phyloP scores from a whole-genome alignment of 2,113 vertebrate species.

The zebrafish (Danio rerio) region GRCz12tu NC_133197.1:4035001-4035500 shows the following conservation, averaged over 20 bases:
- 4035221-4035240: not conserved
- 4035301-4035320: not conserved
- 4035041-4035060: constrained; percentile 30
- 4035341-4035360: constrained; percentile 26
- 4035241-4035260: not conserved
- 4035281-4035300: constrained; percentile 27
- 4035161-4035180: constrained; percentile 4
- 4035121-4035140: constrained; percentile 22
- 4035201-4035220: not conserved
- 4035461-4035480: constrained; percentile 38
- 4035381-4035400: constrained; percentile 35
- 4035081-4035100: not conserved
- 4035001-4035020: constrained; percentile 46
- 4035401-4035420: constrained; percentile 54
- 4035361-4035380: constrained; percentile 47
- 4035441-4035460: constrained; percentile 53
- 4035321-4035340: constrained; percentile 38
- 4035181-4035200: not conserved
- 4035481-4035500: constrained; percentile 31
- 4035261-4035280: constrained; percentile 12
- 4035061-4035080: not conserved
- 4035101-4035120: constrained; percentile 8
- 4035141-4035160: constrained; percentile 18
- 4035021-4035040: not conserved
- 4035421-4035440: constrained; percentile 65